Evolutionary conservation across 2,797 vertebrate species (phyloP).

Genomic region (Tapera naevia): DNA sequence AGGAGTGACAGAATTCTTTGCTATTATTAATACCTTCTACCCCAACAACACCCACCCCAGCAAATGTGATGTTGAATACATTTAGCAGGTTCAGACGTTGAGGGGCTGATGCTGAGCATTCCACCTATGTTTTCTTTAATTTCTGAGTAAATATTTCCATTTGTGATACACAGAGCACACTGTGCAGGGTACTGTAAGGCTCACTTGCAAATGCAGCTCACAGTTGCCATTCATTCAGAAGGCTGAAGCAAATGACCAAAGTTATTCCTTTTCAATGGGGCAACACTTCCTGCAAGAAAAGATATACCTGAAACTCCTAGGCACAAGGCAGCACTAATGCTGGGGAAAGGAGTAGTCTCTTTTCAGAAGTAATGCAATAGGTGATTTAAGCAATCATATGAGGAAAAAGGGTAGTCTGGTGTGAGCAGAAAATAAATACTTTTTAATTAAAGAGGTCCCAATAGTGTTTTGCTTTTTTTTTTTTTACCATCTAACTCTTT

Average conservation of each 20-base stretch:
- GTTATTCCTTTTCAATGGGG: neutral
- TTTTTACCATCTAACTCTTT: neutral
- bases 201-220: neutral
- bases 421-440: neutral
- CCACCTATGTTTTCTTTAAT: conserved; percentile 9
- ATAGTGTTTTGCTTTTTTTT: neutral
- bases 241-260: neutral
- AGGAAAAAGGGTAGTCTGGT: neutral
- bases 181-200: neutral
- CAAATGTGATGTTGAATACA: neutral
- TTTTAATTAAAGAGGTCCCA: neutral
- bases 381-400: neutral
- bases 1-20: conserved; percentile 1
- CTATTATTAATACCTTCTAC: neutral
- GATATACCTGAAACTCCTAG: neutral
- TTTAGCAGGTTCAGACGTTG: neutral
- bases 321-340: neutral
- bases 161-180: neutral
- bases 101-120: neutral
- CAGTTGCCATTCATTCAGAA: neutral
- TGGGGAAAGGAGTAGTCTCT: neutral
- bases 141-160: neutral
- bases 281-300: neutral
- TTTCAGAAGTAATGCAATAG: neutral
- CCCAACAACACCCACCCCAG: neutral